Percentiles rank a stretch among this genome's conserved stretches.
phyloP scores from a whole-genome alignment of 2,797 vertebrate genomes.

The Basileuterus tristriatus region DNA sequence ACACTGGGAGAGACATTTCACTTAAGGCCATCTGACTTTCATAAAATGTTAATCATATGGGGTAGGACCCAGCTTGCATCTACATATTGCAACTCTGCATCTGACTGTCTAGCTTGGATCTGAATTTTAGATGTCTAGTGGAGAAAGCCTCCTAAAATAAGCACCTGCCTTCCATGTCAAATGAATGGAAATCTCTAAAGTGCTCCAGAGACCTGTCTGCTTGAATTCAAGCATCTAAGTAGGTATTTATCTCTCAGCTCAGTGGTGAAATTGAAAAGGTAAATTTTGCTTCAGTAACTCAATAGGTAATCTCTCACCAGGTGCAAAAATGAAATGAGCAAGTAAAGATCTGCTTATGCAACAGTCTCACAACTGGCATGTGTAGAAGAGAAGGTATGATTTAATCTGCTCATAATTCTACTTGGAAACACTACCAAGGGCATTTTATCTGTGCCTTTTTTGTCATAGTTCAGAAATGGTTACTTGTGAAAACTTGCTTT shows the following conservation, averaged over 20 bases:
- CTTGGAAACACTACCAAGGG: background rate
- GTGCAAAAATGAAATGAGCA: background rate
- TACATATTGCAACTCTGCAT: background rate
- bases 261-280: background rate
- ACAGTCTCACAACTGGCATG: background rate
- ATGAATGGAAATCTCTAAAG: background rate
- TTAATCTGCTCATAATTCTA: background rate
- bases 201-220: background rate
- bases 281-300: constrained; percentile 1
- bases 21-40: background rate
- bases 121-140: background rate
- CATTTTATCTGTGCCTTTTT: background rate
- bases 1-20: background rate
- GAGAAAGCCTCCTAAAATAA: background rate
- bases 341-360: background rate
- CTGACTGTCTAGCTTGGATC: background rate
- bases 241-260: background rate
- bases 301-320: background rate
- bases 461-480: background rate
- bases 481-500: background rate
- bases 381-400: background rate
- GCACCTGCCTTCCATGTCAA: background rate
- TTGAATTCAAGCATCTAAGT: background rate
- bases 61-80: background rate
- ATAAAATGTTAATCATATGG: constrained; percentile 17